Base-by-base conservation (phyloP, 2,888 invertebrate genomes). In the Phlogophora meticulosa region DNA sequence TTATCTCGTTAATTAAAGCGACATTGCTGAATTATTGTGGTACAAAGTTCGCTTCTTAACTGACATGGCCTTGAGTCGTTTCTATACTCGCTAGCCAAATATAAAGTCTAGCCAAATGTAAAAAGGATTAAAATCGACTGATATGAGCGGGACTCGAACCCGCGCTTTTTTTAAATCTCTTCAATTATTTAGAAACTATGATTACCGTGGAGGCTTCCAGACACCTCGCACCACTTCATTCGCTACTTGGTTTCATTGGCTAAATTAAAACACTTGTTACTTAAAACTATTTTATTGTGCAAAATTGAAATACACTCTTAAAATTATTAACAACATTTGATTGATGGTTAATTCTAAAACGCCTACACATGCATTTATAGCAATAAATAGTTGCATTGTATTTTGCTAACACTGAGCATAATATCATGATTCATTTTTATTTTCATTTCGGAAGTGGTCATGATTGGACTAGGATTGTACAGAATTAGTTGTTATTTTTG, bases 281-380 rank as follows among this genome's bases (percentile, higher is more conserved):
- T 11, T 17, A 43, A 22, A 22, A 56, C 4, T 34, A 57, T 61
- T 60, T 60, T 57, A 61, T 34, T 61, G 2, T 15, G 7, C 2
- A 57, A 17, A 28, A 20, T 34, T 45, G 15, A 24, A 43, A 61
- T 17, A 32, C 22, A 42, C 13, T 42, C 53, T 17, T 11, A 13
- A 43, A 7, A 51, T 0, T 20, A 40, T 32, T 52, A 17, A 55
- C 36, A 55, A 62, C 46, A 55, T 38, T 53, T 32, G 45, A 53
- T 62, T 52, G 11, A 58, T 46, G 22, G n/a, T 4, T 40, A 22
- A 4, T 28, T 28, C 28, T 4, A 38, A 36, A 36, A 13, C 7
- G 1, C 36, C 36, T 34, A 17, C 17, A 9, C 22, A 15, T 9
- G n/a, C 28, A 48, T 28, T 28, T 13, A 20, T 51, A 7, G 7